A percentile compares a stretch with the other conserved stretches of the same genome.
Evolutionary conservation across 2,797 vertebrate genomes (phyloP).

Genomic region (Phrynocephalus vlangalii): DNA sequence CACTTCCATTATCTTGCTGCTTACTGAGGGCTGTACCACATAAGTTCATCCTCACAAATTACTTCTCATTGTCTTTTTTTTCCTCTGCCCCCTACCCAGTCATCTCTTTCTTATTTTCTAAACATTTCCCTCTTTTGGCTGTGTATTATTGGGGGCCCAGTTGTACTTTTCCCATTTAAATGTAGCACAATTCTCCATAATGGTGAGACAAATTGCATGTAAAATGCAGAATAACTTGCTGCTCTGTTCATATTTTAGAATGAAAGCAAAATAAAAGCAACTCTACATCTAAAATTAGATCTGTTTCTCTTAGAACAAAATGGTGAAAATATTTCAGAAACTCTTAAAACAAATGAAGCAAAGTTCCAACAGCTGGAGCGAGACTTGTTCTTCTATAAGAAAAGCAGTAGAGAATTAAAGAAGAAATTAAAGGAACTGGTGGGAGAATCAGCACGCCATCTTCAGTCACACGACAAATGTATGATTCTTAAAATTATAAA

Average conservation of each 20-base stretch:
- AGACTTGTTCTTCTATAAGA: conserved; percentile 93
- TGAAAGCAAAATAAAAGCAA: conserved; percentile 5
- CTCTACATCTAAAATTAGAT: conserved; percentile 57
- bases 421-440: conserved; percentile 84
- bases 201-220: conserved; percentile 19
- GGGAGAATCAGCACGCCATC: conserved; percentile 63
- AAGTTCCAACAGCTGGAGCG: conserved; percentile 88
- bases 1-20: too few species aligned
- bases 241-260: not conserved
- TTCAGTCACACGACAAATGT: conserved; percentile 58
- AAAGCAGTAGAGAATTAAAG: conserved; percentile 87
- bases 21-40: too few species aligned
- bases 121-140: not conserved
- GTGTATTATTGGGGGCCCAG: not conserved
- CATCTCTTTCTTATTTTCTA: not conserved
- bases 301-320: conserved; percentile 75
- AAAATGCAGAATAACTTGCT: not conserved
- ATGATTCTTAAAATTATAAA: conserved; percentile 38
- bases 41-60: not conserved
- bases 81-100: too few species aligned
- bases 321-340: conserved; percentile 69
- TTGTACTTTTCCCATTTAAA: conserved; percentile 10
- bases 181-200: not conserved
- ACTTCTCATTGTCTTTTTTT: too few species aligned
- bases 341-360: conserved; percentile 74